These are phyloP conservation scores for Bombycilla garrulus DNA, from an alignment of 2,113 vertebrate genomes.

Conservation along the genomic window DNA sequence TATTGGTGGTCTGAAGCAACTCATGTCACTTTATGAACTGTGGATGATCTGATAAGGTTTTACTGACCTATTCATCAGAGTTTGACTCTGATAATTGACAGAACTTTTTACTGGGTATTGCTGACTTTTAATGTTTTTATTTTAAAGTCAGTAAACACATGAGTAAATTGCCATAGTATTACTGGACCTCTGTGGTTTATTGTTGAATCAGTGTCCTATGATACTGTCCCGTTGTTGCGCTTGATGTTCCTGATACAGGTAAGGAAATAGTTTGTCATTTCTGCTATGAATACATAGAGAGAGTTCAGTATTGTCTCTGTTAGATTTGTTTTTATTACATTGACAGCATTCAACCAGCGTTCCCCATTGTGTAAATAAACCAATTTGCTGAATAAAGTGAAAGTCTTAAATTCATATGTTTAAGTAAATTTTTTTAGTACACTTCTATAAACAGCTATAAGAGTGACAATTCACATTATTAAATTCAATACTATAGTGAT, in stretches of 20 bases:
- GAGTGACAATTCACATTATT: constrained; percentile 63
- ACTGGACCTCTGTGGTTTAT: constrained; percentile 74
- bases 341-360: constrained; percentile 79
- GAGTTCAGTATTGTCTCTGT: constrained; percentile 79
- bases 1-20: constrained; percentile 61
- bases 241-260: constrained; percentile 84
- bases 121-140: constrained; percentile 73
- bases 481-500: constrained; percentile 42
- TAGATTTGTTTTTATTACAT: constrained; percentile 78
- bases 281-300: constrained; percentile 56
- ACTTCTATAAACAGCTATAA: constrained; percentile 66
- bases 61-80: constrained; percentile 69
- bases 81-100: constrained; percentile 71
- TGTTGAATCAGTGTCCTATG: constrained; percentile 76
- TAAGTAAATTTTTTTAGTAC: constrained; percentile 79
- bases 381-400: constrained; percentile 85
- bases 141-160: constrained; percentile 66
- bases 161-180: constrained; percentile 74
- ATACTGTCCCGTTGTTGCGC: constrained; percentile 75
- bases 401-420: constrained; percentile 85
- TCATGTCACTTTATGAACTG: constrained; percentile 57
- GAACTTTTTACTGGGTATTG: constrained; percentile 72
- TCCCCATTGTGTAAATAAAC: constrained; percentile 83
- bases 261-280: constrained; percentile 78
- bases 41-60: constrained; percentile 79